Conservation (phyloP, 2,888 invertebrate species). For the Drosophila kanekoi region DNA sequence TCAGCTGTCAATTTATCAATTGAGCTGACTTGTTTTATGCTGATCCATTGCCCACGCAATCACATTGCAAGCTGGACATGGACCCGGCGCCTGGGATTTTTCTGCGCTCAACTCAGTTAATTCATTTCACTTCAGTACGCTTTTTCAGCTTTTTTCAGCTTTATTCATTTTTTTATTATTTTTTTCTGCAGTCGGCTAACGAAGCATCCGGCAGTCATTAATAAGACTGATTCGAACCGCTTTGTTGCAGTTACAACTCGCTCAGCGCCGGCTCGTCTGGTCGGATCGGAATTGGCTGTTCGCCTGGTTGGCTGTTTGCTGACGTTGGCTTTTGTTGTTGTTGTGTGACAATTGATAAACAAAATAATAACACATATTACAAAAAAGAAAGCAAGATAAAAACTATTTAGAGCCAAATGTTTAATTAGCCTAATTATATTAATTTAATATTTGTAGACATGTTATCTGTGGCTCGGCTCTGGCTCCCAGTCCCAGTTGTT, state of each 20-base stretch:
- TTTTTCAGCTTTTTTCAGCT: not conserved
- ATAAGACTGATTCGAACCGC: constrained; percentile 57
- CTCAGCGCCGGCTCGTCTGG: constrained; percentile 64
- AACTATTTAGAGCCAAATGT: constrained; percentile 48
- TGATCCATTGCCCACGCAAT: not conserved
- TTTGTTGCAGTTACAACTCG: constrained; percentile 70
- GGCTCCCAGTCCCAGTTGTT: not conserved
- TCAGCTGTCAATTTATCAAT: not conserved
- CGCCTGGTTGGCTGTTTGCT: constrained; percentile 9
- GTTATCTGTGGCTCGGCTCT: not conserved
- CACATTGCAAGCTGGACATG: not conserved
- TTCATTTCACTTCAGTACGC: constrained; percentile 2
- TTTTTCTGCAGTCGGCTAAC: constrained; percentile 31
- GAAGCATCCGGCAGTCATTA: constrained; percentile 42
- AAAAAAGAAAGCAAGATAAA: constrained; percentile 7
- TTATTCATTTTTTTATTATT: constrained; percentile 2
- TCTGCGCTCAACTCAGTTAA: constrained; percentile 13
- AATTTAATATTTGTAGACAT: constrained; percentile 33
- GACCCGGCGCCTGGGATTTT: constrained; percentile 26
- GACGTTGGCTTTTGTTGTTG: constrained; percentile 2
- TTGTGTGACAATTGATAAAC: constrained; percentile 55
- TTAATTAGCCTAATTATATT: constrained; percentile 59
- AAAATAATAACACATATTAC: constrained; percentile 14
- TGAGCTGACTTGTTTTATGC: constrained; percentile 1
- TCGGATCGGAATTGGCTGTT: constrained; percentile 21